phyloP scores from a whole-genome alignment of 2,797 vertebrate species.

The Trachurus trachurus region DNA sequence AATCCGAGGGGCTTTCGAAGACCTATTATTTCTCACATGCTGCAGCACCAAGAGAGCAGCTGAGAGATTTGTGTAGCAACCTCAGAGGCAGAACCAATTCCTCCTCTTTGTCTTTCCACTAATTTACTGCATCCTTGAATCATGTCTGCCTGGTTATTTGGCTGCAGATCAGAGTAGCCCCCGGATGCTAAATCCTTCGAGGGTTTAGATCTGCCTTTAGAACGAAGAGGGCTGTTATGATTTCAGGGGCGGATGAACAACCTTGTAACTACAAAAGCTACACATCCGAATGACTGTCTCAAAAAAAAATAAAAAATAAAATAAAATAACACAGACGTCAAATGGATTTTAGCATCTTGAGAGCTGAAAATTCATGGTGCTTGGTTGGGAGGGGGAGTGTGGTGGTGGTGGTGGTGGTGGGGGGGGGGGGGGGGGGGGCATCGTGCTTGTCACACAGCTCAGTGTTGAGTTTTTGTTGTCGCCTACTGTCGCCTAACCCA shows the following conservation, averaged over 20 bases:
- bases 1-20: constrained; percentile 19
- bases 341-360: constrained; percentile 31
- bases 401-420: no score
- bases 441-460: background rate
- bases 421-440: background rate
- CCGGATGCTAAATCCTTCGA: constrained; percentile 47
- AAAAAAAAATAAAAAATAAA: background rate
- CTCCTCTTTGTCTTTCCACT: constrained; percentile 42
- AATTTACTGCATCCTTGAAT: constrained; percentile 67
- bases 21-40: constrained; percentile 6
- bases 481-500: constrained; percentile 6
- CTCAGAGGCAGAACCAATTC: constrained; percentile 50
- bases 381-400: background rate
- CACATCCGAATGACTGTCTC: constrained; percentile 31
- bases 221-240: constrained; percentile 44
- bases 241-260: constrained; percentile 39
- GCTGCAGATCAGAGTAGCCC: constrained; percentile 62
- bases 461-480: constrained; percentile 25
- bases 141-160: constrained; percentile 59
- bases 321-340: background rate
- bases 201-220: constrained; percentile 45
- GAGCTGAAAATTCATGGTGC: constrained; percentile 1
- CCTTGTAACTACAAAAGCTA: constrained; percentile 54
- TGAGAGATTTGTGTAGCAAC: constrained; percentile 30
- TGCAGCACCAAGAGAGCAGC: constrained; percentile 27